phyloP scores from a whole-genome alignment of 1,140 invertebrate genomes.

The Pseudomyrmex gracilis region DNA sequence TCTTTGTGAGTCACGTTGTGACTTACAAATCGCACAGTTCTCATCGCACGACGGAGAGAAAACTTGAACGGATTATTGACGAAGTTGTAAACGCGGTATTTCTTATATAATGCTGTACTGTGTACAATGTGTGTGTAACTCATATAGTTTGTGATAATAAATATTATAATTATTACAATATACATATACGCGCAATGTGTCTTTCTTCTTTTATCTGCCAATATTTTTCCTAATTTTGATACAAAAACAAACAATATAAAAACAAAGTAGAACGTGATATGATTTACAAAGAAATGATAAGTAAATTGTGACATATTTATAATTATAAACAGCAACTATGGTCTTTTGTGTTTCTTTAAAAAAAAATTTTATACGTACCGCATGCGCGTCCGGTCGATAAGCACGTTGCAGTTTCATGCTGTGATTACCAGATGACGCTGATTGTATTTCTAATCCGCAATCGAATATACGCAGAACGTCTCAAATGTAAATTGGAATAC shows the following conservation, averaged over 20 bases:
- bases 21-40: not conserved
- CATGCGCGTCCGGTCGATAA: slow-evolving; percentile 39
- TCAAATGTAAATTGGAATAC: not conserved
- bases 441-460: slow-evolving; percentile 3
- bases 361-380: not conserved
- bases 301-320: not conserved
- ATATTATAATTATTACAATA: slow-evolving; percentile 80
- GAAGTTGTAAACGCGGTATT: slow-evolving; percentile 75
- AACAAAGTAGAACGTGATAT: not conserved
- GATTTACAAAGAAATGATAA: not conserved
- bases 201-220: not conserved
- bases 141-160: slow-evolving; percentile 84
- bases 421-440: slow-evolving; percentile 49
- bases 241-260: not conserved
- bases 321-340: not conserved
- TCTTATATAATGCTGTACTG: slow-evolving; percentile 71
- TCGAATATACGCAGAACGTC: not conserved
- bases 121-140: slow-evolving; percentile 77
- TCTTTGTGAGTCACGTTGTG: not conserved
- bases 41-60: not conserved
- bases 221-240: not conserved
- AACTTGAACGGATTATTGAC: slow-evolving; percentile 26
- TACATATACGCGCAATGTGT: too few relatives aligned
- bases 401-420: not conserved
- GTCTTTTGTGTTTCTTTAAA: not conserved